A percentile compares a stretch with the other conserved stretches of the same genome.
Conservation (phyloP, 2,888 invertebrate species). For the Epinotia ramella region DNA sequence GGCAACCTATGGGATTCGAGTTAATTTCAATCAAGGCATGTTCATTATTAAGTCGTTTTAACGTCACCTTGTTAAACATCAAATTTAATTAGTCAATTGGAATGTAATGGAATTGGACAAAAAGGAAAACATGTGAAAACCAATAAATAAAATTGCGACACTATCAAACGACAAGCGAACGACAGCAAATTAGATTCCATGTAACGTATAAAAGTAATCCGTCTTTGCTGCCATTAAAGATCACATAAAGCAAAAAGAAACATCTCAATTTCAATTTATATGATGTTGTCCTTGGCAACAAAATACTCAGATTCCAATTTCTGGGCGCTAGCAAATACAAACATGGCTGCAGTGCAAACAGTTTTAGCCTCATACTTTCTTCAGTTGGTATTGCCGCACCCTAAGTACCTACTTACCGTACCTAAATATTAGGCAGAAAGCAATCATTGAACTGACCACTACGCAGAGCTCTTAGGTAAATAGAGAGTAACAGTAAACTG, state of each 20-base stretch:
- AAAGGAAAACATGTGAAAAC: not conserved
- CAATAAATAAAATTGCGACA: not conserved
- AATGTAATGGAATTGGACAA: not conserved
- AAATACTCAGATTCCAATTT: constrained; percentile 42
- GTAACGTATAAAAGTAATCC: constrained; percentile 28
- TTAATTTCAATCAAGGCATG: not conserved
- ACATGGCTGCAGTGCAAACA: constrained; percentile 35
- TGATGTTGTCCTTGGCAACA: constrained; percentile 38
- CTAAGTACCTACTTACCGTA: constrained; percentile 18
- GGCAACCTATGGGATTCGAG: not conserved
- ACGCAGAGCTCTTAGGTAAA: not conserved
- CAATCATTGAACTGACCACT: constrained; percentile 4
- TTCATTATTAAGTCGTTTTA: not conserved
- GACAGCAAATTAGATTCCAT: constrained; percentile 21
- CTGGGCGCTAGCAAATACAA: constrained; percentile 34
- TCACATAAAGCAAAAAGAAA: constrained; percentile 17
- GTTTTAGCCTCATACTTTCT: constrained; percentile 37
- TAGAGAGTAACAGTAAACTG: not conserved
- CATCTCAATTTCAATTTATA: constrained; percentile 34
- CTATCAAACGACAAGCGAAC: not conserved
- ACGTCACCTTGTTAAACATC: not conserved
- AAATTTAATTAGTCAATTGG: not conserved
- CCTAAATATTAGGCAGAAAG: constrained; percentile 20
- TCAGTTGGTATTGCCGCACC: constrained; percentile 38
- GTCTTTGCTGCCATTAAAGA: constrained; percentile 20